Percentiles rank a stretch among this genome's conserved stretches.
phyloP scores from a whole-genome alignment of 2,113 vertebrate genomes.

The Campylomormyrus tamandua region DNA sequence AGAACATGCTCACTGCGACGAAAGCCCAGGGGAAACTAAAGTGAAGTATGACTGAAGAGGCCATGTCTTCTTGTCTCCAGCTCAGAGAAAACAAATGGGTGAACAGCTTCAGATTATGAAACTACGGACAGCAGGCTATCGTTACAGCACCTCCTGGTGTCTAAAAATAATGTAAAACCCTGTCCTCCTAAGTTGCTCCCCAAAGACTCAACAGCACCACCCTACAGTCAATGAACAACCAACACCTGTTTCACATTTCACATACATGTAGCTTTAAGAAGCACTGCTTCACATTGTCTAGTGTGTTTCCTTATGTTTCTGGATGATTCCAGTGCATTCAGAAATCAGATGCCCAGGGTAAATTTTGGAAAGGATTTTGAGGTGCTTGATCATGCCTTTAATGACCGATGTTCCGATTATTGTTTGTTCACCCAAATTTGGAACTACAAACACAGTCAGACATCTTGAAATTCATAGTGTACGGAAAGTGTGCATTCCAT shows the following conservation, averaged over 20 bases:
- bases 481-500: slow-evolving; percentile 1
- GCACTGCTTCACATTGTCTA: background rate
- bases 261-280: background rate
- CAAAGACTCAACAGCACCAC: slow-evolving; percentile 27
- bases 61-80: slow-evolving; percentile 11
- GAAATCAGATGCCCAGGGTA: background rate
- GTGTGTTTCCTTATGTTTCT: background rate
- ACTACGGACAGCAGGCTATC: background rate
- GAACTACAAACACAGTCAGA: background rate
- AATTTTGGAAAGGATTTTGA: background rate
- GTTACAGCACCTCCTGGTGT: slow-evolving; percentile 20
- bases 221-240: slow-evolving; percentile 21
- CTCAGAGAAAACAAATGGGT: slow-evolving; percentile 38
- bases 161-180: background rate
- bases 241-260: background rate
- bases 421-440: background rate
- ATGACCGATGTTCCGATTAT: background rate
- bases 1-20: background rate
- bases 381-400: background rate
- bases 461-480: background rate
- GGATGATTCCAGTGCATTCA: background rate
- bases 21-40: slow-evolving; percentile 26
- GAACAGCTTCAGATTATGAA: slow-evolving; percentile 7
- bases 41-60: slow-evolving; percentile 34
- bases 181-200: background rate